These are phyloP conservation scores for Brachionus calyciflorus DNA, from an alignment of 1,140 invertebrate species.

Conservation along the genomic window DNA sequence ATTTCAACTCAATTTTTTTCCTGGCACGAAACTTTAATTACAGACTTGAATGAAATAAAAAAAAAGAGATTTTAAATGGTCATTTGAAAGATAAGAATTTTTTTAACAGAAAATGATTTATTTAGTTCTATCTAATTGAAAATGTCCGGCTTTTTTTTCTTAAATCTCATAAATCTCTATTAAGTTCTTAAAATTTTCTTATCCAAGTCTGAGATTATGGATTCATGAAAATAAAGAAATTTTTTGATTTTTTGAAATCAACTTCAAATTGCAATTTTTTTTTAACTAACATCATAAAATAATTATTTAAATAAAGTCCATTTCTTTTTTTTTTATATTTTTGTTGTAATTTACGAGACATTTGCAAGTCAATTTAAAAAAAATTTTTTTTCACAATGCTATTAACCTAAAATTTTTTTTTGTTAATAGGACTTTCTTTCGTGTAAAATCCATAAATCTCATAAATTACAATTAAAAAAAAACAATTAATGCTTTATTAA, in stretches of 20 bases:
- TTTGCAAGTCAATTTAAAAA: not conserved
- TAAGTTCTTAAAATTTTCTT: no score
- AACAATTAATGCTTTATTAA: no score
- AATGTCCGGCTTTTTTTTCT: conserved; percentile 1
- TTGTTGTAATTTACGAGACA: conserved; percentile 10
- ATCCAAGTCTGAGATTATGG: no score
- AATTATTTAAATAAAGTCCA: no score
- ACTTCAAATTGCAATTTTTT: no score
- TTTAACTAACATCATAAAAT: no score
- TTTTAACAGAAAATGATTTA: conserved; percentile 18
- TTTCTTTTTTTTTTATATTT: conserved; percentile 17
- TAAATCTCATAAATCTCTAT: conserved; percentile 27
- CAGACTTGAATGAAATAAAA: no score
- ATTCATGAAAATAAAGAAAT: no score
- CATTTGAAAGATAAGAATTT: not conserved
- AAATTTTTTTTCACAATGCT: conserved; percentile 21
- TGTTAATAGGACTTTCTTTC: not conserved
- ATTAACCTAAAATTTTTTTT: conserved; percentile 29
- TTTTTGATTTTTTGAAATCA: no score
- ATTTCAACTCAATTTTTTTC: no score
- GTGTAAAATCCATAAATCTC: not conserved
- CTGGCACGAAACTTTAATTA: not conserved
- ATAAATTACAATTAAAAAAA: no score
- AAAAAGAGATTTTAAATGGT: not conserved
- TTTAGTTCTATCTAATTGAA: no score